These are phyloP conservation scores for Chamaea fasciata DNA, from an alignment of 2,113 vertebrate genomes.

Conservation along the genomic window DNA sequence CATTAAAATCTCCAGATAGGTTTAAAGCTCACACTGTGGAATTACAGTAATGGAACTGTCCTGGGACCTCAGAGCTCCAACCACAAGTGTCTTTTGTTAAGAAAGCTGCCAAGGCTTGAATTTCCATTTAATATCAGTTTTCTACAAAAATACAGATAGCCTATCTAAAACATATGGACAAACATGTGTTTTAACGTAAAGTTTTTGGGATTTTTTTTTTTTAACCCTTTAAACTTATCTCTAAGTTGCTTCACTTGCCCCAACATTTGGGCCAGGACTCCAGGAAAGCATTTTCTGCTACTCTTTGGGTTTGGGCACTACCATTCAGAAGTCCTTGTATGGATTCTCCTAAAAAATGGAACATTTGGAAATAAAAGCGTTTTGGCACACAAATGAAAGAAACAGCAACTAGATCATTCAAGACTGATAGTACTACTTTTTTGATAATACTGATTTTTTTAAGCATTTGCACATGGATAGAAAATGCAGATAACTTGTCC, in stretches of 20 bases:
- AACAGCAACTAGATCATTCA: not conserved
- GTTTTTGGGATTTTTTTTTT: not conserved
- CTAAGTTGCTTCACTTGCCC: not conserved
- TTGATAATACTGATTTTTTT: not conserved
- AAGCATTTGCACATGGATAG: not conserved
- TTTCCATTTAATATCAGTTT: slow-evolving; percentile 26
- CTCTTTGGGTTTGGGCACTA: not conserved
- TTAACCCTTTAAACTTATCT: not conserved
- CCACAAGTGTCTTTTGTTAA: slow-evolving; percentile 47
- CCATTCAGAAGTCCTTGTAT: not conserved
- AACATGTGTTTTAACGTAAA: not conserved
- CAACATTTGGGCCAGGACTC: accelerated
- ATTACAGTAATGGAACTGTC: slow-evolving; percentile 26
- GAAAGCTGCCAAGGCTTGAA: not conserved
- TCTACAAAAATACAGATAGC: slow-evolving; percentile 17
- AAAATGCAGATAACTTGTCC: not conserved
- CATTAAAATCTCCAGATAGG: slow-evolving; percentile 25
- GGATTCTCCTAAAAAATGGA: not conserved
- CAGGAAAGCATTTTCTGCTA: not conserved
- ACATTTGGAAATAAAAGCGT: not conserved
- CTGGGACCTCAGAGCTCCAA: not conserved
- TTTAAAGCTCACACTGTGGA: slow-evolving; percentile 9
- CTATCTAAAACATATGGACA: slow-evolving; percentile 49
- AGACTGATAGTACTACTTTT: not conserved
- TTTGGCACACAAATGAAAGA: not conserved